Evolutionary conservation across 2,797 vertebrate genomes (phyloP), one percentile per base, ranked within the genome.

Genomic region (Okamejei kenojei): DNA sequence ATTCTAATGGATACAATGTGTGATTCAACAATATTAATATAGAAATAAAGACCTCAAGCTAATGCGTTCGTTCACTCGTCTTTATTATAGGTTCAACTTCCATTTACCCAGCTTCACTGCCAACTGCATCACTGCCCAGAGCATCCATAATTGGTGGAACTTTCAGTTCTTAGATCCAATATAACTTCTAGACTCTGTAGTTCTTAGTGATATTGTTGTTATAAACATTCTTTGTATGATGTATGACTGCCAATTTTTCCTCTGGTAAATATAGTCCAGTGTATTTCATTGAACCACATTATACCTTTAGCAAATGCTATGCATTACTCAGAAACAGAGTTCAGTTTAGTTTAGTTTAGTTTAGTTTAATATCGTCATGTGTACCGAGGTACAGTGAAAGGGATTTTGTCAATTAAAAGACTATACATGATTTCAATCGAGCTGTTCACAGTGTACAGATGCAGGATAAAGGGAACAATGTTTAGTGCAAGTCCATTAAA

Each of bases 211-310:
- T 38, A 38, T 35, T 90, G n/a, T 90, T 71, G 35, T 90, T 90
- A 21, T 19, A 35, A 90, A 1, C 21, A 71, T 29, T 38, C 63
- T 68, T 61, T 4, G 54, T 90, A 38, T 90, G 61, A 68, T 90
- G 86, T 90, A 38, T 90, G 88, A 38, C 88, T 38, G 63, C 19
- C 86, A 90, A 71, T 90, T 19, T 71, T 90, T 90, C 9, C 65
- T 35, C 71, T 21, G 88, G 63, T 90, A 68, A 90, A 90, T 71
- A 9, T 5, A n/a, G 63, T 71, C 68, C 9, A 6, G 63, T 90
- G 32, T 7, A 71, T 35, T 71, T 90, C 8, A 90, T 38, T 58
- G 23, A 90, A 45, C 88, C 35, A 32, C 32, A 26, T 21, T 19
- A 58, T n/a, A 15, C 84, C 17, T 13, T 32, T 88, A n/a, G 32